phyloP scores from a whole-genome alignment of 2,113 vertebrate species.

The Callopanchax toddi region DNA sequence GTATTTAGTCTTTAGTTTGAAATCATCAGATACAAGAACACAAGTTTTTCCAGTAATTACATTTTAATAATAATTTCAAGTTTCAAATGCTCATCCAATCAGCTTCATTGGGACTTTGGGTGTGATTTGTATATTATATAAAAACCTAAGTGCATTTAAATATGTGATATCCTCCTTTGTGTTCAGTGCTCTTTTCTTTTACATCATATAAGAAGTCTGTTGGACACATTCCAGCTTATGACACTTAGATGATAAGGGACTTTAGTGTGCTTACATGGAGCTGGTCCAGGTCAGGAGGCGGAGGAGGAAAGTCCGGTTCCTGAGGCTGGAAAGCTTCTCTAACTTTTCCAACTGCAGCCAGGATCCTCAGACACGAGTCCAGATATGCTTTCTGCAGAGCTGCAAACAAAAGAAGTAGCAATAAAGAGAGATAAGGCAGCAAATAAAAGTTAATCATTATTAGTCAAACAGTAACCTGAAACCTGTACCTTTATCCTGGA shows the following conservation, averaged over 20 bases:
- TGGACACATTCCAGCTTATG: too few species aligned
- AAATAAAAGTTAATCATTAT: not conserved
- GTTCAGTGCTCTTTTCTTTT: too few species aligned
- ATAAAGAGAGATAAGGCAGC: not conserved
- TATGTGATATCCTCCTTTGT: too few species aligned
- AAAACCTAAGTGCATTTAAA: too few species aligned
- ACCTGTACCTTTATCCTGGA: slow-evolving; percentile 91
- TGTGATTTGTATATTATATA: too few species aligned
- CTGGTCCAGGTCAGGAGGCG: slow-evolving; percentile 95
- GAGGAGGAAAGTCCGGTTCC: slow-evolving; percentile 95
- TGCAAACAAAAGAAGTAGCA: slow-evolving; percentile 48
- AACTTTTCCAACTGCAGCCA: slow-evolving; percentile 95
- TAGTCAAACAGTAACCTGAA: not conserved
- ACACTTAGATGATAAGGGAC: not conserved
- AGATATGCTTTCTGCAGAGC: slow-evolving; percentile 96
- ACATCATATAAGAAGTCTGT: too few species aligned
- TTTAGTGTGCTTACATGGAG: slow-evolving; percentile 84
- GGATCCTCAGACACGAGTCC: slow-evolving; percentile 94
- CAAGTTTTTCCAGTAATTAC: too few species aligned
- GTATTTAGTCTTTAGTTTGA: too few species aligned
- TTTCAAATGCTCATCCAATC: too few species aligned
- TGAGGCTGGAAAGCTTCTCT: slow-evolving; percentile 97
- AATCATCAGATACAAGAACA: too few species aligned
- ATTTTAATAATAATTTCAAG: too few species aligned
- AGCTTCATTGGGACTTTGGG: too few species aligned